phyloP scores from a whole-genome alignment of 2,797 vertebrate species.

The Catharus ustulatus region DNA sequence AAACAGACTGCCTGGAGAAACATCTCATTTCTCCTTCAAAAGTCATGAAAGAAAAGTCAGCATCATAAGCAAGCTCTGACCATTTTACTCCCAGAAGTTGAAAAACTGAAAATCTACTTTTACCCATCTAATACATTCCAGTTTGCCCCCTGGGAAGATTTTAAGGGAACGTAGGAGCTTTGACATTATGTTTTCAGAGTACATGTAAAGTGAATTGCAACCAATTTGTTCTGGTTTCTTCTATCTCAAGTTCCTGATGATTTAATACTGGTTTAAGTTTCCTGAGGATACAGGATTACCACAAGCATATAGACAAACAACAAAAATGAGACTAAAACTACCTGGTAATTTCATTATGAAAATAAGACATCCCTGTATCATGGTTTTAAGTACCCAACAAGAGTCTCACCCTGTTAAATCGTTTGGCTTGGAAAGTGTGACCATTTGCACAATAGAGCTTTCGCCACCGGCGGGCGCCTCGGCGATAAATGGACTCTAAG shows the following conservation, averaged over 20 bases:
- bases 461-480: constrained; percentile 96
- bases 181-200: not conserved
- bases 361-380: constrained; percentile 27
- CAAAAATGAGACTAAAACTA: not conserved
- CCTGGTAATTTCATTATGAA: not conserved
- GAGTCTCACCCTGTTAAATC: constrained; percentile 93
- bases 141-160: not conserved
- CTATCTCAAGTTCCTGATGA: not conserved
- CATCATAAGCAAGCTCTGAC: not conserved
- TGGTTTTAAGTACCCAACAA: constrained; percentile 19
- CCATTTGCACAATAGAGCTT: constrained; percentile 98
- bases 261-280: not conserved
- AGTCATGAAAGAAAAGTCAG: not conserved
- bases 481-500: constrained; percentile 96
- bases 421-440: constrained; percentile 97
- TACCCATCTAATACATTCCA: not conserved
- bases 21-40: not conserved
- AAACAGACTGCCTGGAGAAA: not conserved
- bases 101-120: not conserved
- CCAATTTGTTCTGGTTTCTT: not conserved
- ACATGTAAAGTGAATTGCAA: not conserved
- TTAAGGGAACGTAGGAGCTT: not conserved
- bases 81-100: not conserved
- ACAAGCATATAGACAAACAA: not conserved
- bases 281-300: not conserved